Evolutionary conservation across 2,888 invertebrate genomes (phyloP).

Genomic region (Stenoptilia bipunctidactyla): DNA sequence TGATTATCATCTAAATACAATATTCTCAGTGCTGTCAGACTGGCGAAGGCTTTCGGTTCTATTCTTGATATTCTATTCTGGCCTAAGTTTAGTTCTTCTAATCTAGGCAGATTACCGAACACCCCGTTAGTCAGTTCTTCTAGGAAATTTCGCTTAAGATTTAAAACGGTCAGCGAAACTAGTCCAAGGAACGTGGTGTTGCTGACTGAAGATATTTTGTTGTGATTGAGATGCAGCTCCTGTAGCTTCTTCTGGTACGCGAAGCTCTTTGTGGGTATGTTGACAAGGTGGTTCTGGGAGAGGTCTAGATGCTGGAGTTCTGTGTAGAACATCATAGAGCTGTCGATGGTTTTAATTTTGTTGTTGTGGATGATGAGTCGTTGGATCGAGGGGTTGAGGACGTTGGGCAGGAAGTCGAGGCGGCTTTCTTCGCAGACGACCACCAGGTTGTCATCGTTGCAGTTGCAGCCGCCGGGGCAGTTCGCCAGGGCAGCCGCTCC

Average conservation of each 20-base stretch:
- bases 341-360: slow-evolving; percentile 89
- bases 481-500: slow-evolving; percentile 75
- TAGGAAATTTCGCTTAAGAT: slow-evolving; percentile 84
- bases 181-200: slow-evolving; percentile 86
- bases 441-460: slow-evolving; percentile 90
- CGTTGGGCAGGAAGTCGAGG: slow-evolving; percentile 90
- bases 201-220: slow-evolving; percentile 84
- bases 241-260: slow-evolving; percentile 84
- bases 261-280: slow-evolving; percentile 84
- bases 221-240: slow-evolving; percentile 86
- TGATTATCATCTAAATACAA: slow-evolving; percentile 89
- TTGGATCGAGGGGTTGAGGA: slow-evolving; percentile 91
- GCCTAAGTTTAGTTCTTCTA: slow-evolving; percentile 88
- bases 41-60: slow-evolving; percentile 82
- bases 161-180: slow-evolving; percentile 82
- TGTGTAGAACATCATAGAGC: slow-evolving; percentile 89
- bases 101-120: slow-evolving; percentile 79
- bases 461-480: slow-evolving; percentile 89
- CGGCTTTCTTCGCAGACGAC: slow-evolving; percentile 89
- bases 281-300: slow-evolving; percentile 86
- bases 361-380: slow-evolving; percentile 87
- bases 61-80: slow-evolving; percentile 87
- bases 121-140: slow-evolving; percentile 82
- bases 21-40: slow-evolving; percentile 80
- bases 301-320: slow-evolving; percentile 88